Percentiles rank a stretch among this genome's conserved stretches.
These are phyloP conservation scores for Cataglyphis altisquamis DNA, from an alignment of 2,888 invertebrate species.

Conservation along the genomic window DNA sequence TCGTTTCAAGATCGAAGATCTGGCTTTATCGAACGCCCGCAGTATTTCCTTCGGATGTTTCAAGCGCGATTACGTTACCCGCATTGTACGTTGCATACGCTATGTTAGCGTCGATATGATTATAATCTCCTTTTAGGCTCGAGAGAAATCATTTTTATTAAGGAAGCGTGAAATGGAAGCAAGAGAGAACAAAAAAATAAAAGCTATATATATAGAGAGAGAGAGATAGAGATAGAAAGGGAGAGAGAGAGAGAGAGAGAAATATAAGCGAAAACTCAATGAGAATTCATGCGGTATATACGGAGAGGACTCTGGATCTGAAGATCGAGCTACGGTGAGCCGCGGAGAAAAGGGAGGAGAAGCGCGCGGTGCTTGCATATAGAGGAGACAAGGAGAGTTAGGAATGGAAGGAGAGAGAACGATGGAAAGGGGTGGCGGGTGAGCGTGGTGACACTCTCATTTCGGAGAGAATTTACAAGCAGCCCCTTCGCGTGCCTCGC, in stretches of 20 bases:
- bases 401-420: conserved; percentile 58
- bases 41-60: conserved; percentile 17
- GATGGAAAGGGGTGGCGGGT: conserved; percentile 59
- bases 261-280: conserved; percentile 75
- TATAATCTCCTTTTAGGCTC: neutral
- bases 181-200: conserved; percentile 59
- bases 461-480: conserved; percentile 86
- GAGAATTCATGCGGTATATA: conserved; percentile 81
- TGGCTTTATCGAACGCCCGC: conserved; percentile 7
- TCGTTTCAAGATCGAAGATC: conserved; percentile 31
- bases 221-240: conserved; percentile 35
- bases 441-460: conserved; percentile 85
- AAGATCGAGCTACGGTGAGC: conserved; percentile 68
- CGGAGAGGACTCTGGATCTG: conserved; percentile 69
- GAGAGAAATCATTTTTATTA: neutral
- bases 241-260: conserved; percentile 42
- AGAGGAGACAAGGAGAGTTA: conserved; percentile 67
- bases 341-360: conserved; percentile 60
- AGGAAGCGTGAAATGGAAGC: conserved; percentile 47
- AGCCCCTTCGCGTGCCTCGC: conserved; percentile 85
- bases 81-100: neutral
- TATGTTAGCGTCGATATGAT: neutral
- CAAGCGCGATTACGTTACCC: conserved; percentile 3
- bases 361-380: conserved; percentile 53
- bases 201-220: conserved; percentile 10